These are phyloP conservation scores for Hydrotaea cyrtoneurina DNA, from an alignment of 2,888 invertebrate species.

Conservation along the genomic window DNA sequence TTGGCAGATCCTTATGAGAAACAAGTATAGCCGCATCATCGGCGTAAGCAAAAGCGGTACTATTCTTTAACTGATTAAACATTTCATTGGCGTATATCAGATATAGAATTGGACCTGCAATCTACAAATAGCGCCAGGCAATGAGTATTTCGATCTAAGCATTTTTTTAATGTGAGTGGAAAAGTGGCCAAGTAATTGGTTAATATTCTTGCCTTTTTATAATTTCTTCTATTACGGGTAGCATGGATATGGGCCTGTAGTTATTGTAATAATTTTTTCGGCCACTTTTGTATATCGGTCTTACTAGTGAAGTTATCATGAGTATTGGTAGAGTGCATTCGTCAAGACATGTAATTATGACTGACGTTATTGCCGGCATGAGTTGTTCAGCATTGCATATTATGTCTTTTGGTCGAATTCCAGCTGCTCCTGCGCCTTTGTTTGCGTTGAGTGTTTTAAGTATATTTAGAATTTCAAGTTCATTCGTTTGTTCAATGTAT, in stretches of 20 bases:
- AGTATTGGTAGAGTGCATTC: background rate
- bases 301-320: background rate
- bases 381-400: too few species aligned
- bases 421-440: background rate
- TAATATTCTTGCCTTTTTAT: constrained; percentile 42
- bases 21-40: constrained; percentile 26
- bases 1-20: background rate
- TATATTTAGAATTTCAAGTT: background rate
- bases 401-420: background rate
- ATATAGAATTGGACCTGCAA: constrained; percentile 32
- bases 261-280: background rate
- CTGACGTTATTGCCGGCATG: too few species aligned
- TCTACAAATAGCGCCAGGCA: constrained; percentile 8
- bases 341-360: background rate
- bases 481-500: background rate
- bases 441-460: background rate
- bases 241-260: background rate
- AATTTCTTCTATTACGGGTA: background rate
- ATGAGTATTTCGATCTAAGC: background rate
- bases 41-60: constrained; percentile 1
- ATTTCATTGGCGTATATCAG: constrained; percentile 14
- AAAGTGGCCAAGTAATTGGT: constrained; percentile 29
- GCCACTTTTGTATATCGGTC: background rate
- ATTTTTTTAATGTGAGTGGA: constrained; percentile 19
- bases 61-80: background rate